phyloP scores from a whole-genome alignment of 2,113 vertebrate genomes.

The Plecturocebus donacophilus region DNA sequence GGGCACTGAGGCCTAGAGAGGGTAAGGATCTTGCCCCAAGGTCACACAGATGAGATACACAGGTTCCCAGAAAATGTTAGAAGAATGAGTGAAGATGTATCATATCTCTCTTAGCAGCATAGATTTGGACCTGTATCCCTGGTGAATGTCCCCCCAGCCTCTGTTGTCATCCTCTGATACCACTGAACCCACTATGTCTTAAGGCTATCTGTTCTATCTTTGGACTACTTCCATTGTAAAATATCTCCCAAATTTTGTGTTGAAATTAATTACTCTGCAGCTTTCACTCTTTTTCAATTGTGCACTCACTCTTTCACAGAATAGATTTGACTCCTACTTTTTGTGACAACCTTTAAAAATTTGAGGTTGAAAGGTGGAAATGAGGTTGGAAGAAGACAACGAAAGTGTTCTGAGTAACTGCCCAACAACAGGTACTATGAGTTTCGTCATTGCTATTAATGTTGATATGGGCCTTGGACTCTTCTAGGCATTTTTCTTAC shows the following conservation, averaged over 20 bases:
- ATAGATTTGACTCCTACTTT: background rate
- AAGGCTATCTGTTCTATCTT: background rate
- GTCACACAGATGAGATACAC: background rate
- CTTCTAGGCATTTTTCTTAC: background rate
- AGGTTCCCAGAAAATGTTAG: background rate
- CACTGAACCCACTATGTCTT: background rate
- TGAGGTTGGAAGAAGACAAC: background rate
- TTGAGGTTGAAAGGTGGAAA: background rate
- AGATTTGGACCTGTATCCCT: background rate
- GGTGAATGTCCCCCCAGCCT: background rate
- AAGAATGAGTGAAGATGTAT: background rate
- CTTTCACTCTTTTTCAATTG: background rate
- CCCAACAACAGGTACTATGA: background rate
- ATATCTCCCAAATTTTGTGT: background rate
- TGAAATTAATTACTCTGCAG: background rate
- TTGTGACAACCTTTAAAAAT: background rate
- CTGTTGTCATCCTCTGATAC: background rate
- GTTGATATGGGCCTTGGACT: fast-evolving
- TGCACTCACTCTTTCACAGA: background rate
- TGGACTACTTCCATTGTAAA: background rate
- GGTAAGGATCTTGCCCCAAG: background rate
- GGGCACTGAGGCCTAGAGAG: background rate
- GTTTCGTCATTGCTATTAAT: fast-evolving
- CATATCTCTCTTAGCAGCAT: background rate
- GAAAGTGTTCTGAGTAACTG: background rate